These are phyloP conservation scores for Aleadryas rufinucha DNA, from an alignment of 2,113 vertebrate species.

Conservation along the genomic window DNA sequence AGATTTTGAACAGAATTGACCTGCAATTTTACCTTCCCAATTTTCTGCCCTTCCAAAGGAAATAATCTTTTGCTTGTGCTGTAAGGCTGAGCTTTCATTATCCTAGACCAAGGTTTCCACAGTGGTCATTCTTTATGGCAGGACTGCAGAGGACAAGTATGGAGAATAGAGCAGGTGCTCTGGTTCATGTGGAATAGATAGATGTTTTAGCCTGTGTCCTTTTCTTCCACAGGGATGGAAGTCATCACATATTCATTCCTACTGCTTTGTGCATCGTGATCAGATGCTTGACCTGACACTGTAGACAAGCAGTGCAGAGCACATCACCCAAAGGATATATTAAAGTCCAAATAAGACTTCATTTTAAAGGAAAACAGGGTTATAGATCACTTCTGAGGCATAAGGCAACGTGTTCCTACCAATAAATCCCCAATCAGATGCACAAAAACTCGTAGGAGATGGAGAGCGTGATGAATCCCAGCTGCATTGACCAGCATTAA, in stretches of 20 bases:
- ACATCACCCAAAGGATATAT: not conserved
- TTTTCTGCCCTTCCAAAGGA: not conserved
- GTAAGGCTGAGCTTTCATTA: not conserved
- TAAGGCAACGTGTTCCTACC: not conserved
- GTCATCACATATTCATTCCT: not conserved
- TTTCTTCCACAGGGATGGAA: not conserved
- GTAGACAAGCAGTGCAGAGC: not conserved
- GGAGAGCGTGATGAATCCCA: not conserved
- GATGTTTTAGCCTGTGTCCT: not conserved
- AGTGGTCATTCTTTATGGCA: not conserved
- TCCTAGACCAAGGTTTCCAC: not conserved
- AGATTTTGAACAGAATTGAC: not conserved
- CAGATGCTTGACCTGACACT: not conserved
- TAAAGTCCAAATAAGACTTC: not conserved
- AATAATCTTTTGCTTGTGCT: not conserved
- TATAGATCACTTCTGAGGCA: conserved; percentile 1
- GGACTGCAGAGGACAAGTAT: not conserved
- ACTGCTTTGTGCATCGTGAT: not conserved
- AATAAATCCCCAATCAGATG: not conserved
- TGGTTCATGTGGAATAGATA: not conserved
- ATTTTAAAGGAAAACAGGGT: not conserved
- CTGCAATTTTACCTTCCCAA: not conserved
- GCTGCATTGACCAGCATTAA: not conserved
- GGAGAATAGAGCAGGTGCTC: not conserved
- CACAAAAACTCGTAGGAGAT: not conserved